phyloP scores from a whole-genome alignment of 2,113 vertebrate species.

The Corydoras maculifer region DNA sequence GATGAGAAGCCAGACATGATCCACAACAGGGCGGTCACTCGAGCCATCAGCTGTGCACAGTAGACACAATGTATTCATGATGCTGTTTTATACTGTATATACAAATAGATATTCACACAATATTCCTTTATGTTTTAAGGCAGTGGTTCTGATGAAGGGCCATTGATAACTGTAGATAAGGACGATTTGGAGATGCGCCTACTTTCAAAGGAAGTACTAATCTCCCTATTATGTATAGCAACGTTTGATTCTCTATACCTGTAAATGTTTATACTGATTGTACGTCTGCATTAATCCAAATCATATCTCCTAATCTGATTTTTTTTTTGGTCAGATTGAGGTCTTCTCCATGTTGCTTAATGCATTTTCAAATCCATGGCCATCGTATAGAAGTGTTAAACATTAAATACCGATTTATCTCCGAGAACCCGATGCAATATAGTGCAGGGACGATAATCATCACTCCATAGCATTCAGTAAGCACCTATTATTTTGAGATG shows the following conservation, averaged over 20 bases:
- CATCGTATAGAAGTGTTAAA: too few species aligned
- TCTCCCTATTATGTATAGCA: conserved; percentile 22
- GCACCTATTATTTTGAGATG: too few species aligned
- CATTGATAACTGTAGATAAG: conserved; percentile 39
- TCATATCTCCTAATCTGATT: background rate
- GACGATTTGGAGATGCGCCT: conserved; percentile 22
- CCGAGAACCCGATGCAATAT: too few species aligned
- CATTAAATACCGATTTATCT: too few species aligned
- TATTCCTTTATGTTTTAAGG: conserved; percentile 61
- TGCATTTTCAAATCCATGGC: too few species aligned
- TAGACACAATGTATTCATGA: conserved; percentile 39
- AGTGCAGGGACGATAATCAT: too few species aligned
- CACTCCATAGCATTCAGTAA: too few species aligned
- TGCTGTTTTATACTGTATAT: conserved; percentile 74
- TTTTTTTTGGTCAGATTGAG: too few species aligned
- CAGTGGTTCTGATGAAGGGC: conserved; percentile 28
- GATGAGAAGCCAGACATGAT: conserved; percentile 24
- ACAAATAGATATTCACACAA: conserved; percentile 63
- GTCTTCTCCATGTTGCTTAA: too few species aligned
- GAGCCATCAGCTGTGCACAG: conserved; percentile 58
- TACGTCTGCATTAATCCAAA: conserved; percentile 22
- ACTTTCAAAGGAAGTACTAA: conserved; percentile 12
- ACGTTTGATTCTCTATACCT: conserved; percentile 18
- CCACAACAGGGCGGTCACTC: conserved; percentile 49
- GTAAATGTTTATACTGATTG: background rate